A percentile compares a stretch with the other conserved stretches of the same genome.
Conservation (phyloP, 2,113 vertebrate genomes). For the Buteo buteo region DNA sequence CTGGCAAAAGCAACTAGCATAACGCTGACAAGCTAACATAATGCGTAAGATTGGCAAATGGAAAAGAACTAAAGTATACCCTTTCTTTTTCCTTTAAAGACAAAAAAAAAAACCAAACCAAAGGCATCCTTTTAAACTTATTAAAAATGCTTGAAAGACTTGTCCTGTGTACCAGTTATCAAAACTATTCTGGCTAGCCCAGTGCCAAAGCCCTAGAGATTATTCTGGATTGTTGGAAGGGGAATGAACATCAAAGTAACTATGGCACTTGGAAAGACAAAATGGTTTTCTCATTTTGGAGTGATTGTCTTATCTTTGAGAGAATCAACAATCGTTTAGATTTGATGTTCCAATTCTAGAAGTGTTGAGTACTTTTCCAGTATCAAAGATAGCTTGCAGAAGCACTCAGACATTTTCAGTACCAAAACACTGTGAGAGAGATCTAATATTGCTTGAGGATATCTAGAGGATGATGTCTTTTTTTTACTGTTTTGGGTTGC, state of each 20-base stretch:
- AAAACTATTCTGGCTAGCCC: not conserved
- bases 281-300: not conserved
- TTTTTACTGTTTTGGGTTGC: not conserved
- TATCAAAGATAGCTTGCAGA: not conserved
- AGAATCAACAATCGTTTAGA: not conserved
- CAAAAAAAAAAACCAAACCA: not conserved
- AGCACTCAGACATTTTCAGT: not conserved
- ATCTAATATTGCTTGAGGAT: not conserved
- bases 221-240: not conserved
- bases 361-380: not conserved
- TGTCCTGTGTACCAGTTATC: not conserved
- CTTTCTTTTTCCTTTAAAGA: not conserved
- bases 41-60: not conserved
- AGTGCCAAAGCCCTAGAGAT: not conserved
- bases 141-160: not conserved
- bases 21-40: not conserved
- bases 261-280: not conserved
- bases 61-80: not conserved
- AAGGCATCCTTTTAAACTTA: not conserved
- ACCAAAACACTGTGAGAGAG: not conserved
- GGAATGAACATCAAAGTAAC: not conserved
- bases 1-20: not conserved
- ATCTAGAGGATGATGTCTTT: not conserved
- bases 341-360: not conserved
- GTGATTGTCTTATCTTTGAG: not conserved